Conservation (phyloP, 2,113 vertebrate genomes). For the Cavia aperea region DNA sequence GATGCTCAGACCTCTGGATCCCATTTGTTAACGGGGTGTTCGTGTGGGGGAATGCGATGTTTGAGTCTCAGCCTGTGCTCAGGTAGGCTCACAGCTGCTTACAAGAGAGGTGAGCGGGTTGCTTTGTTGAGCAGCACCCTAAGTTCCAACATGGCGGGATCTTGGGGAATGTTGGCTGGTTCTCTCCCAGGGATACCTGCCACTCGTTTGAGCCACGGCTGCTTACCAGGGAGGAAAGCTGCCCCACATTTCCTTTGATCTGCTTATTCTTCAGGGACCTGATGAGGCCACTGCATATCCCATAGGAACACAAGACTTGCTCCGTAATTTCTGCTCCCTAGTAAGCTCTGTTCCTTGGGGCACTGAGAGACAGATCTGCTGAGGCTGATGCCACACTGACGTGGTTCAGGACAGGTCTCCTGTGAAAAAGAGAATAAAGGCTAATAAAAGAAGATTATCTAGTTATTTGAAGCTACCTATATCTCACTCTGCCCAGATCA, state of each 20-base stretch:
- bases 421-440: not conserved
- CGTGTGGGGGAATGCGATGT: too few species aligned
- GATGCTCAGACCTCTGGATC: too few species aligned
- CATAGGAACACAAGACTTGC: not conserved
- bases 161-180: too few species aligned
- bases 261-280: not conserved
- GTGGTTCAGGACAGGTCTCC: rapidly evolving
- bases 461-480: not conserved
- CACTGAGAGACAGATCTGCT: not conserved
- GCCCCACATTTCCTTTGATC: not conserved
- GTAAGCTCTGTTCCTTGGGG: not conserved
- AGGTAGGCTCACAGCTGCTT: too few species aligned
- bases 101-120: too few species aligned
- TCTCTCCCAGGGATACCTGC: too few species aligned
- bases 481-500: not conserved
- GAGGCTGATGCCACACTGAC: not conserved
- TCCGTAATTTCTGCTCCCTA: not conserved
- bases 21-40: too few species aligned
- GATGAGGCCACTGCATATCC: rapidly evolving
- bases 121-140: too few species aligned
- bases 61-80: too few species aligned
- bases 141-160: too few species aligned
- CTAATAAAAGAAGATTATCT: not conserved
- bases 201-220: too few species aligned
- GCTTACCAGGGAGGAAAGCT: too few species aligned